Evolutionary conservation across 2,797 vertebrate species (phyloP), one percentile per base, ranked within the genome.

Genomic region (Pteropus rufus): DNA sequence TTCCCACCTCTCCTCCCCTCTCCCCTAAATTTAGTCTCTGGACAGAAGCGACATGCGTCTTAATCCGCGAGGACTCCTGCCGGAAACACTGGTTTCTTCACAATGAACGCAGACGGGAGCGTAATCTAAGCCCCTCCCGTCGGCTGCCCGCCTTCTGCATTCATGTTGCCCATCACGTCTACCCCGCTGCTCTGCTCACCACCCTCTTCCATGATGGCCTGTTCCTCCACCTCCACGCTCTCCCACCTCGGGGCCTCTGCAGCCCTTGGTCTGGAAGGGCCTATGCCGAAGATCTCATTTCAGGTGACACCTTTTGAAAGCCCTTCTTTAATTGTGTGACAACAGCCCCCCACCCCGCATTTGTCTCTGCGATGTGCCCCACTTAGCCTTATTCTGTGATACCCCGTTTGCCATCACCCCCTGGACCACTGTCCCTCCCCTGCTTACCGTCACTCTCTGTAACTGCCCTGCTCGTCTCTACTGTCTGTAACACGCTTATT

Each of bases 91-190:
- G n/a, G 56, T 26, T 65, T 34, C 60, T 76, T 88, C 34, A 24
- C 29, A 24, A 2, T 6, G 44, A 52, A 8, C 34, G 26, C 1
- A 7, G 44, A 34, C 15, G 18, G 24, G 73, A 46, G 3, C 3
- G 46, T 46, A 16, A 60, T 26, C n/a, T 14, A 2, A 21, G 21
- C 23, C 23, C 56, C 41, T 69, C 36, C 65, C 21, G 1, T 0
- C 60, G 1, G 21, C 24, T 39, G 1, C 54, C 34, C 16, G 18
- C 3, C 14, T 62, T 26, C 14, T 3, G 0, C 56, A 31, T 23
- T 41, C 10, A 0, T 8, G 8, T 5, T 29, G 5, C 14, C 11
- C 46, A 12, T 15, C 49, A 5, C 49, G 5, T 11, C 46, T 5
- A 49, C 46, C 49, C 49, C 49, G 5, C 49, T 16, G 49, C 49